Evolutionary conservation across 2,797 vertebrate species (phyloP).

Genomic region (Pipistrellus pipistrellus): DNA sequence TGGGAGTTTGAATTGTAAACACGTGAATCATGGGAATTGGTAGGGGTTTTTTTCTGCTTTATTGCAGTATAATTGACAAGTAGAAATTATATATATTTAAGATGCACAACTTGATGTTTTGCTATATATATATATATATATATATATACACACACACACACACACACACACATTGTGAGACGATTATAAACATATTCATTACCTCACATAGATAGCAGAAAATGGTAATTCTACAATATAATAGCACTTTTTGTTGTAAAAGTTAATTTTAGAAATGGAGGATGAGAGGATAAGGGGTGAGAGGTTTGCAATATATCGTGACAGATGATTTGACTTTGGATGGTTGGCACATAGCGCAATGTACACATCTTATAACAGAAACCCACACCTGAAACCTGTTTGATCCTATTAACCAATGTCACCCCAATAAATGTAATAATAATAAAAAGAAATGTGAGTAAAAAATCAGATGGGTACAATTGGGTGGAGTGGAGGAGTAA

Average conservation of each 20-base stretch:
- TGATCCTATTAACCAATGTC: neutral
- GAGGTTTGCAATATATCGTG: neutral
- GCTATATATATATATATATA: neutral
- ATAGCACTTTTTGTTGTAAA: neutral
- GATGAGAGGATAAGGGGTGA: neutral
- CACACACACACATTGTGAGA: neutral
- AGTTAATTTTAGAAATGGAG: conserved; percentile 16
- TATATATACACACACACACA: too few relatives aligned
- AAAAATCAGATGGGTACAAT: neutral
- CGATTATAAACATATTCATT: neutral
- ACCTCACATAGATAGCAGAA: neutral
- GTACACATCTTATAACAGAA: neutral
- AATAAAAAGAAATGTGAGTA: neutral
- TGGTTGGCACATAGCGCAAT: neutral
- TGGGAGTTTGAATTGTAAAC: neutral
- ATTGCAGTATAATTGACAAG: neutral
- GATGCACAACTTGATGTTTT: neutral
- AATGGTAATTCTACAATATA: neutral
- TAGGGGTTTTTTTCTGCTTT: neutral
- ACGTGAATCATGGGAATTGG: neutral
- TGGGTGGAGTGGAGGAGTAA: neutral
- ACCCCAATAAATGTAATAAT: neutral
- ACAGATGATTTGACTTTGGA: neutral
- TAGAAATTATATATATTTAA: neutral
- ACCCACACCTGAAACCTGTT: neutral